A percentile compares a stretch with the other conserved stretches of the same genome.
Evolutionary conservation across 2,888 invertebrate genomes (phyloP).

Genomic region (Julus scanicus): DNA sequence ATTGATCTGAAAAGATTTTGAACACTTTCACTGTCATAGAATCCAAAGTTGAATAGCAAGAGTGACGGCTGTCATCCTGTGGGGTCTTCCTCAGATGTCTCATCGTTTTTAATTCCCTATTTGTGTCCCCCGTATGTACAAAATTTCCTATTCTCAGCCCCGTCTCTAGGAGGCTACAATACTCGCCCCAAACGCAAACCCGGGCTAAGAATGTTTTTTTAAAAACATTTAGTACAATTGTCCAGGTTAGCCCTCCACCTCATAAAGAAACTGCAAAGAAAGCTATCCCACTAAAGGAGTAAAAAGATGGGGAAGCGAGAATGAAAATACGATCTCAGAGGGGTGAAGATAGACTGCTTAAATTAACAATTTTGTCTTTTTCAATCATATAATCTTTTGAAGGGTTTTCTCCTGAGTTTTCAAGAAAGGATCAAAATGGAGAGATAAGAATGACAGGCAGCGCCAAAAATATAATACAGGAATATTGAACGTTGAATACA

Average conservation of each 20-base stretch:
- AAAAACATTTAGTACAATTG: slow-evolving; percentile 36
- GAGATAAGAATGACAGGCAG: slow-evolving; percentile 39
- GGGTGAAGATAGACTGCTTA: slow-evolving; percentile 36
- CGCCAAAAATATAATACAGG: slow-evolving; percentile 13
- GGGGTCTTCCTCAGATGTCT: slow-evolving; percentile 3
- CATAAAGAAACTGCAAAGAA: background rate
- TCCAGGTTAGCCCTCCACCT: background rate
- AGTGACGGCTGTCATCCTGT: slow-evolving; percentile 37
- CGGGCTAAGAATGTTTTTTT: slow-evolving; percentile 23
- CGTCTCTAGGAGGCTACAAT: background rate
- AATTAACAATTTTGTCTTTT: slow-evolving; percentile 39
- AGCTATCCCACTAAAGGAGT: slow-evolving; percentile 30
- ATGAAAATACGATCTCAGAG: slow-evolving; percentile 25
- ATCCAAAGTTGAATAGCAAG: background rate
- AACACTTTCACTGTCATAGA: slow-evolving; percentile 1
- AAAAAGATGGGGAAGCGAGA: slow-evolving; percentile 13
- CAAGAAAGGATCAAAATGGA: slow-evolving; percentile 16
- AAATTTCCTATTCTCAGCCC: background rate
- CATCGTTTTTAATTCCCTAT: slow-evolving; percentile 24
- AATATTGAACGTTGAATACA: slow-evolving; percentile 21
- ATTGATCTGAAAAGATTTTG: background rate
- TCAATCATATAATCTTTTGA: slow-evolving; percentile 13
- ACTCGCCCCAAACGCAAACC: background rate
- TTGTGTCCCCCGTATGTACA: slow-evolving; percentile 12
- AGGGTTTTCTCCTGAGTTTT: slow-evolving; percentile 12